A percentile compares a stretch with the other conserved stretches of the same genome.
These are phyloP conservation scores for Brachionus sp. DNA, from an alignment of 1,140 invertebrate genomes.

Conservation along the genomic window DNA sequence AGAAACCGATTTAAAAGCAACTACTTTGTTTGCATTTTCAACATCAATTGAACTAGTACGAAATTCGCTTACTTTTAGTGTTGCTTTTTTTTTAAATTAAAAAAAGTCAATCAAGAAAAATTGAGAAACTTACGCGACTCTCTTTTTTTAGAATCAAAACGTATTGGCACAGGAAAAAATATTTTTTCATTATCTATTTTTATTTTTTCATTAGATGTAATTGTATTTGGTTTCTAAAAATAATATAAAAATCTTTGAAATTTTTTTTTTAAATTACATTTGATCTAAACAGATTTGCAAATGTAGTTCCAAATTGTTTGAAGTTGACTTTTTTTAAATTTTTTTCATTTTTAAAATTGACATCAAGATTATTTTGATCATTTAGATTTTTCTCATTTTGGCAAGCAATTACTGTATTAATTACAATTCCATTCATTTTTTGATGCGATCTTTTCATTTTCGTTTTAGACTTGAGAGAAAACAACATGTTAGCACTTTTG, in stretches of 20 bases:
- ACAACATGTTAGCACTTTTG: slow-evolving; percentile 1
- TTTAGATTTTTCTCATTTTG: not conserved
- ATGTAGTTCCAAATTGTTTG: slow-evolving; percentile 16
- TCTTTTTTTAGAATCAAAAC: not conserved
- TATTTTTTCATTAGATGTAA: not conserved
- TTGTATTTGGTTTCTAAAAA: not conserved
- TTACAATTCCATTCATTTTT: not conserved
- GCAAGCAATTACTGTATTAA: not conserved
- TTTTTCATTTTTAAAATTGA: not conserved
- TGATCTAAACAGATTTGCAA: not conserved
- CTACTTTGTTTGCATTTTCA: not conserved
- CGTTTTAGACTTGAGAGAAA: slow-evolving; percentile 1
- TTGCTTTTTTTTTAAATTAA: not conserved
- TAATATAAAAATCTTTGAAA: not conserved
- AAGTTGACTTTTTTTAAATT: not conserved
- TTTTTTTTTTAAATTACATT: not conserved
- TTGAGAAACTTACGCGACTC: not conserved
- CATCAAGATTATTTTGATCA: not conserved
- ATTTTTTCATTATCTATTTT: slow-evolving; percentile 22
- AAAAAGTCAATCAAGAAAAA: not conserved
- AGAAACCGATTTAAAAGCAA: not conserved
- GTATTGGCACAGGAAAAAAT: not conserved
- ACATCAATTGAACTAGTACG: not conserved
- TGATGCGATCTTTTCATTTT: slow-evolving; percentile 34
- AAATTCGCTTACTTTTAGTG: not conserved